Percentiles rank a stretch among this genome's conserved stretches.
Evolutionary conservation across 2,113 vertebrate genomes (phyloP).

Genomic region (Chinchilla lanigera): DNA sequence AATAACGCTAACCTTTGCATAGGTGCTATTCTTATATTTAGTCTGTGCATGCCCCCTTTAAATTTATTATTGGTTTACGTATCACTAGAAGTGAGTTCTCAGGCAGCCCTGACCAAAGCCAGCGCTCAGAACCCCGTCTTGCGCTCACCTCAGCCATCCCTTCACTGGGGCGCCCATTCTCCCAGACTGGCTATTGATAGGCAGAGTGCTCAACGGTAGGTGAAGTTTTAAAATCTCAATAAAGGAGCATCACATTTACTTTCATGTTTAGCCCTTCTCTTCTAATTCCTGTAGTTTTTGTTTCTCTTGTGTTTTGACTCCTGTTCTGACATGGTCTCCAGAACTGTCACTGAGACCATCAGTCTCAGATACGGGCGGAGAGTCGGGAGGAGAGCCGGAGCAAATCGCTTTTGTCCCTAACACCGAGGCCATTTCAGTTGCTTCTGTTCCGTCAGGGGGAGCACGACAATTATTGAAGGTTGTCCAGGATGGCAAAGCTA

Average conservation of each 20-base stretch:
- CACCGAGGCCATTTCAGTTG: neutral
- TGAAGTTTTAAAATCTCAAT: neutral
- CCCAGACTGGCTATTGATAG: neutral
- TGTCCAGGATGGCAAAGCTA: neutral
- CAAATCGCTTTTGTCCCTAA: neutral
- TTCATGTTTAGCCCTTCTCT: neutral
- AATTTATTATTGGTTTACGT: neutral
- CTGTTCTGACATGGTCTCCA: neutral
- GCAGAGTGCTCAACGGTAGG: neutral
- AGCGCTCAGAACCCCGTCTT: neutral
- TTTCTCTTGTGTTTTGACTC: constrained; percentile 36
- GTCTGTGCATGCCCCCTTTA: neutral
- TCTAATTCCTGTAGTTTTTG: neutral
- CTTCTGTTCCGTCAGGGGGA: neutral
- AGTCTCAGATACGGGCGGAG: neutral
- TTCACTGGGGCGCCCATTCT: neutral
- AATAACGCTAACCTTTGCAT: neutral
- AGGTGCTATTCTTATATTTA: neutral
- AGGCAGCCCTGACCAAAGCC: neutral
- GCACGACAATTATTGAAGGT: neutral
- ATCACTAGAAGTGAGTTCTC: neutral
- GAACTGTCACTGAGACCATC: neutral
- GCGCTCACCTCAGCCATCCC: neutral
- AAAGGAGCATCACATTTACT: neutral
- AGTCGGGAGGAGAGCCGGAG: neutral